These are phyloP conservation scores for Oncopodura yosiiana DNA, from an alignment of 1,140 invertebrate genomes.

Conservation along the genomic window DNA sequence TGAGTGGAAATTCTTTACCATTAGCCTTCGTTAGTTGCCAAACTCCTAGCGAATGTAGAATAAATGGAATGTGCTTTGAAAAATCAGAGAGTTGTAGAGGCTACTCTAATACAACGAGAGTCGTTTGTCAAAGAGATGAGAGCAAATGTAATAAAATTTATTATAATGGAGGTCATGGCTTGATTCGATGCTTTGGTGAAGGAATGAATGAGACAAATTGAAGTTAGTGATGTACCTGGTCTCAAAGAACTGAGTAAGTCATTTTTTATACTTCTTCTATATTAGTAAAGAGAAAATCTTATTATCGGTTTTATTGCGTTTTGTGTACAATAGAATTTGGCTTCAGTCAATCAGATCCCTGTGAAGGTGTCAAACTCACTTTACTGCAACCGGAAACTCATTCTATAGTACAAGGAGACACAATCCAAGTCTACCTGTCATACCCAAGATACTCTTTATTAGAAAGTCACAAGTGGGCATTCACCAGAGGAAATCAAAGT, in stretches of 20 bases:
- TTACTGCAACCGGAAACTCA: neutral
- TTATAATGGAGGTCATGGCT: conserved; percentile 13
- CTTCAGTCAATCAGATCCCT: neutral
- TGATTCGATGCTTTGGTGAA: conserved; percentile 20
- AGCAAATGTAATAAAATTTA: conserved; percentile 17
- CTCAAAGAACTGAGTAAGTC: neutral
- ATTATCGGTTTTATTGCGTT: neutral
- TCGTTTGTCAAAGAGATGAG: conserved; percentile 11
- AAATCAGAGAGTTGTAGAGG: conserved; percentile 23
- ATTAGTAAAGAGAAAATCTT: neutral
- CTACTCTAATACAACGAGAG: conserved; percentile 15
- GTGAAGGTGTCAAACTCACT: neutral
- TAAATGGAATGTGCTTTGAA: conserved; percentile 21
- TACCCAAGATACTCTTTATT: too few relatives aligned
- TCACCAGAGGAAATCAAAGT: too few relatives aligned
- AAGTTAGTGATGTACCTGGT: conserved; percentile 1
- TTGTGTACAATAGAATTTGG: neutral
- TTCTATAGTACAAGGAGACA: too few relatives aligned
- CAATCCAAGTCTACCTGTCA: too few relatives aligned
- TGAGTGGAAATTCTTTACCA: conserved; percentile 7
- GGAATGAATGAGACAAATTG: conserved; percentile 17
- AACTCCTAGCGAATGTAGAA: conserved; percentile 21
- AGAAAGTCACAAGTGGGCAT: too few relatives aligned
- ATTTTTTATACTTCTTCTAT: neutral
- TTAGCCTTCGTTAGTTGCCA: conserved; percentile 19